Conservation (phyloP, 2,113 vertebrate species). For the Heloderma charlesbogerti region DNA sequence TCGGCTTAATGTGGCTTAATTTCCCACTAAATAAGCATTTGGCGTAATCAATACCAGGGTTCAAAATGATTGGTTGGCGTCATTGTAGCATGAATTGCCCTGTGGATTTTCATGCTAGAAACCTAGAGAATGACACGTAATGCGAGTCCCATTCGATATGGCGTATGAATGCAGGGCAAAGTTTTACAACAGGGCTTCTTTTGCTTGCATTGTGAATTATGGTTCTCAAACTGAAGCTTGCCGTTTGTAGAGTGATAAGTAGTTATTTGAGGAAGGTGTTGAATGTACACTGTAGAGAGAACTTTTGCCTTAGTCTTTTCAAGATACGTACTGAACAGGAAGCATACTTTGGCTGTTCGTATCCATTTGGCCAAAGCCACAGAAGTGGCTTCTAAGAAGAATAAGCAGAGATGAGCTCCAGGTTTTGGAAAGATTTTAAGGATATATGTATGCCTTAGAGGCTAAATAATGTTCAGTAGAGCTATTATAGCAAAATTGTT, state of each 20-base stretch:
- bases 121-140: conserved; percentile 64
- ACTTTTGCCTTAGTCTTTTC: conserved; percentile 33
- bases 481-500: not conserved
- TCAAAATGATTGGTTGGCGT: conserved; percentile 75
- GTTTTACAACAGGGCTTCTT: conserved; percentile 79
- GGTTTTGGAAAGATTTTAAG: not conserved
- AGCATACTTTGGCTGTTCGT: not conserved
- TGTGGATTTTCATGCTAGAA: conserved; percentile 52
- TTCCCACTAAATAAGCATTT: conserved; percentile 75
- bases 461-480: not conserved
- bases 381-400: conserved; percentile 22
- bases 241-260: conserved; percentile 76
- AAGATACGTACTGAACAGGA: not conserved
- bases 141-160: conserved; percentile 67
- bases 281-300: conserved; percentile 35
- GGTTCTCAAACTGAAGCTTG: conserved; percentile 59
- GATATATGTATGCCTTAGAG: not conserved
- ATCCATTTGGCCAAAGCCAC: not conserved
- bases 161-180: conserved; percentile 73
- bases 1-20: conserved; percentile 63
- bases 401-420: not conserved
- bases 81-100: conserved; percentile 60
- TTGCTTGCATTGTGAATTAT: conserved; percentile 70
- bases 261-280: conserved; percentile 73
- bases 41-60: conserved; percentile 64